Conservation (phyloP, 2,888 invertebrate genomes). For the Onchidella celtica region DNA sequence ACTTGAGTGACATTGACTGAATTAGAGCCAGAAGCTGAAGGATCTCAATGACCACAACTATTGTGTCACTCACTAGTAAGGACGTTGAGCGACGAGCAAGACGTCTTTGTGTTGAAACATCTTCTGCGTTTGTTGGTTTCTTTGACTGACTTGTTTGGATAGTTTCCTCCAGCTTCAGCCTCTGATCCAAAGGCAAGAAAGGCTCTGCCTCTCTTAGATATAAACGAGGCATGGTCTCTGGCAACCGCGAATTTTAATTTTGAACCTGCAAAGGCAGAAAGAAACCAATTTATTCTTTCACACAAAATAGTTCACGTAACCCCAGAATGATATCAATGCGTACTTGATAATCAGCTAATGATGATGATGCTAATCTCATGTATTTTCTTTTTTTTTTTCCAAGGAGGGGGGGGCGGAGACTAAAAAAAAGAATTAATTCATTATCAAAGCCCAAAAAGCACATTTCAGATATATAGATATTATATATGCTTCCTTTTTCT, state of each 20-base stretch:
- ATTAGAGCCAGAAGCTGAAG: slow-evolving; percentile 73
- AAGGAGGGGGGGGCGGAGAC: no score
- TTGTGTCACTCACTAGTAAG: slow-evolving; percentile 66
- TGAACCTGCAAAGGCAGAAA: background rate
- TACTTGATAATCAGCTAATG: no score
- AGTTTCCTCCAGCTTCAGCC: slow-evolving; percentile 9
- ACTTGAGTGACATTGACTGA: slow-evolving; percentile 74
- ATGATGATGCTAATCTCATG: no score
- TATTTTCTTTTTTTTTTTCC: no score
- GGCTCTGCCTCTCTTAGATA: slow-evolving; percentile 49
- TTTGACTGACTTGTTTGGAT: slow-evolving; percentile 8
- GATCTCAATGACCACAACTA: slow-evolving; percentile 66
- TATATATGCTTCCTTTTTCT: no score
- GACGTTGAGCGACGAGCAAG: slow-evolving; percentile 67
- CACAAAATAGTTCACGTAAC: no score
- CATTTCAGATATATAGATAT: no score
- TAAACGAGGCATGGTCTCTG: slow-evolving; percentile 44
- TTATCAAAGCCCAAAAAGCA: no score
- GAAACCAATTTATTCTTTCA: no score
- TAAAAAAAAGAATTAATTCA: no score
- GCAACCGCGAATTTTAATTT: no score
- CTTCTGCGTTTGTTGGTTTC: background rate
- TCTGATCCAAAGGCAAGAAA: slow-evolving; percentile 22
- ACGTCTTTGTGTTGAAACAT: slow-evolving; percentile 28
- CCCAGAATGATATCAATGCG: no score